Percentiles rank a stretch among this genome's conserved stretches.
Evolutionary conservation across 2,797 vertebrate genomes (phyloP).

Genomic region (Poeciliopsis gracilis): DNA sequence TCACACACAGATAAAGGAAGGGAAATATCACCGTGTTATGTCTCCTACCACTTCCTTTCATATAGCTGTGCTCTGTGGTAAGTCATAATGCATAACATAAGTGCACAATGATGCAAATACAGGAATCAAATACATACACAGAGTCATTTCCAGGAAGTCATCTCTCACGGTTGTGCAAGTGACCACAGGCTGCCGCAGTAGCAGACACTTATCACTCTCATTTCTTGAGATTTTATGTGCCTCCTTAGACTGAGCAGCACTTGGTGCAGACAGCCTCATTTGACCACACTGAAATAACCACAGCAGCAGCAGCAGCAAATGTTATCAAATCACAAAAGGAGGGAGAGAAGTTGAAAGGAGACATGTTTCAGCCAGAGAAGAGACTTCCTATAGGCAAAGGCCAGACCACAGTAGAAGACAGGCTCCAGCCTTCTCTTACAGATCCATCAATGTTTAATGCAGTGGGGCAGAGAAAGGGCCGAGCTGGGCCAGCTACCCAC

Average conservation of each 20-base stretch:
- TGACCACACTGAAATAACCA: constrained; percentile 55
- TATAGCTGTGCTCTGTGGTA: constrained; percentile 70
- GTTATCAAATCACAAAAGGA: constrained; percentile 34
- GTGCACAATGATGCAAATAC: constrained; percentile 70
- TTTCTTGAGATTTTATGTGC: constrained; percentile 69
- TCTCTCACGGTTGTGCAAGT: constrained; percentile 68
- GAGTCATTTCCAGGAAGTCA: constrained; percentile 83
- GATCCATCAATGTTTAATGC: constrained; percentile 87
- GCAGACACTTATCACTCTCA: constrained; percentile 70
- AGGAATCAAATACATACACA: constrained; percentile 67
- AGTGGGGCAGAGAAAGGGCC: constrained; percentile 74
- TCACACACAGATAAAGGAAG: constrained; percentile 58
- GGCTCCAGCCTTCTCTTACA: constrained; percentile 74
- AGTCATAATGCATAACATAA: constrained; percentile 77
- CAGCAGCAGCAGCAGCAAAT: constrained; percentile 48
- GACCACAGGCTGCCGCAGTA: constrained; percentile 71
- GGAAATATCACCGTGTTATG: constrained; percentile 61
- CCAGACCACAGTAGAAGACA: constrained; percentile 76
- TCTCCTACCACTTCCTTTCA: constrained; percentile 81
- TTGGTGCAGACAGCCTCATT: constrained; percentile 54
- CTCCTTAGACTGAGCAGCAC: constrained; percentile 43
- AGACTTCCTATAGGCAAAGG: constrained; percentile 59
- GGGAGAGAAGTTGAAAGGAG: constrained; percentile 52
- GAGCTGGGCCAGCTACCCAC: constrained; percentile 75
- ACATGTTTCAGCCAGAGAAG: constrained; percentile 51